Evolutionary conservation across 2,113 vertebrate genomes (phyloP).

Genomic region (Ammodytes marinus): DNA sequence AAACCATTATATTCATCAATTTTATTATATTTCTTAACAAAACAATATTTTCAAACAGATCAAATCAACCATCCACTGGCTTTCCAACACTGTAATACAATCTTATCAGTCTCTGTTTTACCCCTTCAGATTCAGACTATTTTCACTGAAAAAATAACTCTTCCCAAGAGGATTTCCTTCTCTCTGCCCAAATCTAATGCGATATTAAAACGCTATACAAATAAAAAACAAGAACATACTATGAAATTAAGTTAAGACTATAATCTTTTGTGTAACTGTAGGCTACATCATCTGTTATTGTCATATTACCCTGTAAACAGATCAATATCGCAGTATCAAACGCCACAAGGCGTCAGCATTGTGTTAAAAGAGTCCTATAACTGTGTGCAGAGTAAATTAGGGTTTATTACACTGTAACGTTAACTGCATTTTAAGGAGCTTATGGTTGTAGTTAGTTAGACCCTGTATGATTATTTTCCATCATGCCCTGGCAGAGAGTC

Average conservation of each 20-base stretch:
- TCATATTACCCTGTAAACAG: slow-evolving; percentile 26
- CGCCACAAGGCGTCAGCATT: slow-evolving; percentile 69
- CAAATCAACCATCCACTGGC: slow-evolving; percentile 36
- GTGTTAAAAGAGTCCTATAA: slow-evolving; percentile 21
- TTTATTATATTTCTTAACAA: slow-evolving; percentile 49
- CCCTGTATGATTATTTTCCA: neutral
- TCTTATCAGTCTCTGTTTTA: slow-evolving; percentile 20
- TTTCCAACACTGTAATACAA: slow-evolving; percentile 41
- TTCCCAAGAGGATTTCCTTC: slow-evolving; percentile 18
- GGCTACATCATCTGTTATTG: slow-evolving; percentile 50
- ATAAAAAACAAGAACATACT: neutral
- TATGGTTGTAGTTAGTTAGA: slow-evolving; percentile 19
- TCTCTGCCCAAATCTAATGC: slow-evolving; percentile 8
- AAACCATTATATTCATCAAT: neutral
- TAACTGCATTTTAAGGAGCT: neutral
- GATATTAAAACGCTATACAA: slow-evolving; percentile 22
- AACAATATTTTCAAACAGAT: neutral
- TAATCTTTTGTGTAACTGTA: slow-evolving; percentile 38
- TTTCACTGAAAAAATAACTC: slow-evolving; percentile 40
- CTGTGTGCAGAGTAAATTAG: neutral
- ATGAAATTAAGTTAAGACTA: neutral
- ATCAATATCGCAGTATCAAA: slow-evolving; percentile 6
- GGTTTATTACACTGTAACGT: slow-evolving; percentile 6
- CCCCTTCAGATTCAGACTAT: slow-evolving; percentile 21
- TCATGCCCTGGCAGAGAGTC: neutral